Conservation (phyloP, 1,140 invertebrate species). For the Trichoplusia ni region DNA sequence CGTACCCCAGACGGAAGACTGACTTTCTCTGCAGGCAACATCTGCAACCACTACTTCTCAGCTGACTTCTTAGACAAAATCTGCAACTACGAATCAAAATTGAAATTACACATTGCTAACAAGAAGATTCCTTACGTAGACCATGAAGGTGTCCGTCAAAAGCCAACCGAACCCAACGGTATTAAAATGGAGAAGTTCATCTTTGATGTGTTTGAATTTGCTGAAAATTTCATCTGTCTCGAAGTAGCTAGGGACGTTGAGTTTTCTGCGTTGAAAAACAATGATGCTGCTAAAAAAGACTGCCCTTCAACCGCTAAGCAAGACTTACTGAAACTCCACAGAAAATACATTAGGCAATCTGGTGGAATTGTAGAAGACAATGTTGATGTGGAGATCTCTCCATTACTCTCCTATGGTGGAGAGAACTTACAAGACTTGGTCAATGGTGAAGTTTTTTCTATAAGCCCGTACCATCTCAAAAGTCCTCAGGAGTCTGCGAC, state of each 20-base stretch:
- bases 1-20: constrained; percentile 90
- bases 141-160: constrained; percentile 86
- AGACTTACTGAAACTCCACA: constrained; percentile 91
- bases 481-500: constrained; percentile 54
- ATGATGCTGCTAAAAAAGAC: constrained; percentile 92
- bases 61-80: constrained; percentile 90
- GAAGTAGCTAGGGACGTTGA: constrained; percentile 96
- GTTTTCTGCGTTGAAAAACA: constrained; percentile 98
- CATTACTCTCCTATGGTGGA: constrained; percentile 94
- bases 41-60: constrained; percentile 99
- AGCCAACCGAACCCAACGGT: constrained; percentile 94
- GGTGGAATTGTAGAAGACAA: constrained; percentile 89
- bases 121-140: constrained; percentile 98
- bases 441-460: constrained; percentile 85
- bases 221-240: constrained; percentile 95
- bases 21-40: constrained; percentile 96
- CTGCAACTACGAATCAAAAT: constrained; percentile 84
- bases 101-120: constrained; percentile 97
- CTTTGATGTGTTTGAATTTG: constrained; percentile 98
- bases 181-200: constrained; percentile 99
- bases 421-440: constrained; percentile 89
- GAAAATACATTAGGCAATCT: constrained; percentile 90
- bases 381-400: constrained; percentile 94
- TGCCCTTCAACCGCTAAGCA: constrained; percentile 93
- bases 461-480: constrained; percentile 84